Percentiles rank a stretch among this genome's conserved stretches.
Conservation (phyloP, 2,888 invertebrate species). For the Horisme vitalbata region DNA sequence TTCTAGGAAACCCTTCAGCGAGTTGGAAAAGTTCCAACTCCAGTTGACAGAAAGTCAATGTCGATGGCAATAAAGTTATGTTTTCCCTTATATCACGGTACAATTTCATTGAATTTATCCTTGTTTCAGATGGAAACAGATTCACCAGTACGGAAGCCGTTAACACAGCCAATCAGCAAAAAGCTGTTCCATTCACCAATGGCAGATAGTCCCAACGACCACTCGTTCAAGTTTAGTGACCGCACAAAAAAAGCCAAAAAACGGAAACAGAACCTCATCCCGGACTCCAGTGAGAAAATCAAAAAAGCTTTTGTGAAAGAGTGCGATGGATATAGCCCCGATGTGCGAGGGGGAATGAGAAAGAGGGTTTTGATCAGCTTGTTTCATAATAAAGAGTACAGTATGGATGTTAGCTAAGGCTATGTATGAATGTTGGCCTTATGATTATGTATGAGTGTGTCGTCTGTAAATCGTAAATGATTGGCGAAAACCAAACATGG, state of each 20-base stretch:
- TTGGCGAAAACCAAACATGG: too few relatives aligned
- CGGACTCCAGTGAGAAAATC: conserved; percentile 55
- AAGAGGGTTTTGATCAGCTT: conserved; percentile 61
- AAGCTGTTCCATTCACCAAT: conserved; percentile 69
- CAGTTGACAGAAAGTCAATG: neutral
- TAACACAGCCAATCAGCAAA: conserved; percentile 58
- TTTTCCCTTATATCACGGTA: too few relatives aligned
- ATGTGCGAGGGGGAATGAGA: conserved; percentile 54
- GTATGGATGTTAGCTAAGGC: conserved; percentile 51
- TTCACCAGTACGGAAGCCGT: conserved; percentile 63
- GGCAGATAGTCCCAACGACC: conserved; percentile 40
- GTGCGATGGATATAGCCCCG: conserved; percentile 56
- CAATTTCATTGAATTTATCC: neutral
- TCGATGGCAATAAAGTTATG: neutral
- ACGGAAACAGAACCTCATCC: conserved; percentile 56
- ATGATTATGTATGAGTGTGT: too few relatives aligned
- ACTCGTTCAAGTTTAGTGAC: conserved; percentile 29
- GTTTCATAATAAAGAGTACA: conserved; percentile 67
- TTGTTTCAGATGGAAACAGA: conserved; percentile 62
- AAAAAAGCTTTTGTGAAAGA: conserved; percentile 61
- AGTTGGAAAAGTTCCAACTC: neutral
- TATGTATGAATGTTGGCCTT: too few relatives aligned
- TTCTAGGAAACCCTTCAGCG: too few relatives aligned
- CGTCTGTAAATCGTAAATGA: too few relatives aligned
- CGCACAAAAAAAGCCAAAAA: conserved; percentile 48